Evolutionary conservation across 2,113 vertebrate genomes (phyloP).

Genomic region (Anas platyrhynchos): DNA sequence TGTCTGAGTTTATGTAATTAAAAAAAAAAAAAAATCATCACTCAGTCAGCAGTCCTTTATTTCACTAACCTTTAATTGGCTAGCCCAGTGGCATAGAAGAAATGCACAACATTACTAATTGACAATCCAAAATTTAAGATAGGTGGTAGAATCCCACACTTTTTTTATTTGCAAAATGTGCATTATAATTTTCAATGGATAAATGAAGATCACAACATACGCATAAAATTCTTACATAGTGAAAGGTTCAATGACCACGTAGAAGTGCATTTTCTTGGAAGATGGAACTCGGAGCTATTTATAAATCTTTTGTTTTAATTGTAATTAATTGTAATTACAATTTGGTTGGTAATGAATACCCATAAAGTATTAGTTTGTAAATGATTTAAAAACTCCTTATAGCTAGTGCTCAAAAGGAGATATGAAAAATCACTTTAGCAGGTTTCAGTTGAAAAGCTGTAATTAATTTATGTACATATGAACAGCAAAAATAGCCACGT

Average conservation of each 20-base stretch:
- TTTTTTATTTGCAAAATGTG: neutral
- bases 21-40: neutral
- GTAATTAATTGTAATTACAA: neutral
- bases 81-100: neutral
- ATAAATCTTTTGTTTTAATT: neutral
- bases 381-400: neutral
- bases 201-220: neutral
- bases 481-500: neutral
- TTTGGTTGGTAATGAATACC: neutral
- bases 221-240: neutral
- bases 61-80: neutral
- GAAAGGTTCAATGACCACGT: neutral
- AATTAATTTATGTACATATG: neutral
- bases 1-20: neutral
- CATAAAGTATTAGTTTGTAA: neutral
- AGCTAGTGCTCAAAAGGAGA: neutral
- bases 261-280: neutral
- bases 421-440: neutral
- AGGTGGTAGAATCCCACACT: neutral
- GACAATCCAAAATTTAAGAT: neutral
- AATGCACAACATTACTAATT: neutral
- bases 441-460: neutral
- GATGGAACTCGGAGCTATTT: neutral
- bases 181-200: neutral
- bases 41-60: neutral